These are phyloP conservation scores for Heteromyza rotundicornis DNA, from an alignment of 2,888 invertebrate genomes.

Conservation along the genomic window DNA sequence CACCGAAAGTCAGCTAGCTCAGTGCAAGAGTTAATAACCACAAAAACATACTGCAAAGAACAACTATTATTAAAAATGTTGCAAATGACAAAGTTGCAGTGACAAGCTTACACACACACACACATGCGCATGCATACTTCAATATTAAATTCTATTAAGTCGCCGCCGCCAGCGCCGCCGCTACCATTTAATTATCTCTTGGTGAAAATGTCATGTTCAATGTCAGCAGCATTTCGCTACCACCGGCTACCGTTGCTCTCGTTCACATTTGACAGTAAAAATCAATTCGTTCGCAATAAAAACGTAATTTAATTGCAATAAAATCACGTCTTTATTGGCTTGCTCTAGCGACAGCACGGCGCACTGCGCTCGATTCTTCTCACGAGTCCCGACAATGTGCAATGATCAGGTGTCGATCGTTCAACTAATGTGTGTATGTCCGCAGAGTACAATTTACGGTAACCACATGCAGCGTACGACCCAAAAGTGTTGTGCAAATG, in stretches of 20 bases:
- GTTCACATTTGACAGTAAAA: not conserved
- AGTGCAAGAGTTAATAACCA: constrained; percentile 54
- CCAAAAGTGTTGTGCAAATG: not conserved
- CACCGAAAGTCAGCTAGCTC: constrained; percentile 2
- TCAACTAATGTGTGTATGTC: not conserved
- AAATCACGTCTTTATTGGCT: not conserved
- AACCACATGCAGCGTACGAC: too few relatives aligned
- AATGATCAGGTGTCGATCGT: constrained; percentile 10
- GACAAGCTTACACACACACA: constrained; percentile 23
- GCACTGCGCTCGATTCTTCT: not conserved
- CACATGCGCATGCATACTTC: not conserved
- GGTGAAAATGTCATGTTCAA: constrained; percentile 47
- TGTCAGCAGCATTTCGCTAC: constrained; percentile 39
- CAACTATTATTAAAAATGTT: constrained; percentile 51
- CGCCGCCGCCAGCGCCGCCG: too few relatives aligned
- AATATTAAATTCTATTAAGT: constrained; percentile 52
- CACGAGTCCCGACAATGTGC: not conserved
- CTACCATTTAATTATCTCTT: constrained; percentile 54
- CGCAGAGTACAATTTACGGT: too few relatives aligned
- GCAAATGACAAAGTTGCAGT: constrained; percentile 52
- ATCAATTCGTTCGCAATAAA: not conserved
- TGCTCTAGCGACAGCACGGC: not conserved
- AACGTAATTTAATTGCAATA: not conserved
- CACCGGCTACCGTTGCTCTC: not conserved
- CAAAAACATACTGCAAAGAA: constrained; percentile 45